A percentile compares a stretch with the other conserved stretches of the same genome.
Evolutionary conservation across 2,888 invertebrate species (phyloP).

Genomic region (Odontocolon sp.): DNA sequence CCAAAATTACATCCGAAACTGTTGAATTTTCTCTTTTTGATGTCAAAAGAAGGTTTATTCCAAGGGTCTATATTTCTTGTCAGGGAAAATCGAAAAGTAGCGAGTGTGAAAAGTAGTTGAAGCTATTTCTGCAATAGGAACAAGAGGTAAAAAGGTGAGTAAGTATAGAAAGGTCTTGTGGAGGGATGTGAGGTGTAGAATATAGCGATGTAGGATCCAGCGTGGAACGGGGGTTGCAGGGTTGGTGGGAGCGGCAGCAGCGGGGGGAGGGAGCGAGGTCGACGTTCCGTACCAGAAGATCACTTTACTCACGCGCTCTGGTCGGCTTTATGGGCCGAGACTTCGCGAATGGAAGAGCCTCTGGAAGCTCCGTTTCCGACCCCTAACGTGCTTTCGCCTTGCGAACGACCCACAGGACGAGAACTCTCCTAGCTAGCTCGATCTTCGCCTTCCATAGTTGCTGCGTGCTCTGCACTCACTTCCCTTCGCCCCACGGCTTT

Average conservation of each 20-base stretch:
- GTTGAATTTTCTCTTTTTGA: no score
- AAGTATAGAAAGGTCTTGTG: slow-evolving; percentile 28
- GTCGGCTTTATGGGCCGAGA: slow-evolving; percentile 73
- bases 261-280: slow-evolving; percentile 61
- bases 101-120: slow-evolving; percentile 43
- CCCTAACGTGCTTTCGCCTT: slow-evolving; percentile 59
- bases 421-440: slow-evolving; percentile 21
- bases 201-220: slow-evolving; percentile 37
- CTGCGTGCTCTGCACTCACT: slow-evolving; percentile 1
- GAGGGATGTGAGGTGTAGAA: slow-evolving; percentile 32
- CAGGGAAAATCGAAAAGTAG: slow-evolving; percentile 40
- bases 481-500: background rate
- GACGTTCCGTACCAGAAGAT: slow-evolving; percentile 71
- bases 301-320: slow-evolving; percentile 73
- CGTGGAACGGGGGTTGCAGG: background rate
- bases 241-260: slow-evolving; percentile 57
- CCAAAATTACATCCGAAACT: no score
- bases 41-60: no score
- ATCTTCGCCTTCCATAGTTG: slow-evolving; percentile 11
- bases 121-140: slow-evolving; percentile 52
- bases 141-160: slow-evolving; percentile 5
- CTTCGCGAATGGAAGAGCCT: slow-evolving; percentile 65
- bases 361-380: slow-evolving; percentile 65
- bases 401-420: slow-evolving; percentile 59
- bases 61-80: no score